These are phyloP conservation scores for Drosophila malerkotliana DNA, from an alignment of 1,140 invertebrate genomes.

Conservation along the genomic window DNA sequence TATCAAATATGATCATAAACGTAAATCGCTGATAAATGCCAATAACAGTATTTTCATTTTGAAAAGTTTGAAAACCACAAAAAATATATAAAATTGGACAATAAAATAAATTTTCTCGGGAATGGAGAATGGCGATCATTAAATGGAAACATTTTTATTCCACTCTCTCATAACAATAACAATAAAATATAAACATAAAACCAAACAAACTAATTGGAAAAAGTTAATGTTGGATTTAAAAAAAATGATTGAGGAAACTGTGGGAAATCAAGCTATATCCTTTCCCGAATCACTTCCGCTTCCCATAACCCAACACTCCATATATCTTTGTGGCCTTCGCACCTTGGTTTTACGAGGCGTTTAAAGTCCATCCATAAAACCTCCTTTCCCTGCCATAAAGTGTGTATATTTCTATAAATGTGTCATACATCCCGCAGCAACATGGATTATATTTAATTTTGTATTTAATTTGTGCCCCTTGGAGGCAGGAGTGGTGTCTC, in stretches of 20 bases:
- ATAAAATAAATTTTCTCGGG: slow-evolving; percentile 23
- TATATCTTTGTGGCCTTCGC: slow-evolving; percentile 30
- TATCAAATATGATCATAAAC: slow-evolving; percentile 67
- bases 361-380: slow-evolving; percentile 45
- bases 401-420: slow-evolving; percentile 36
- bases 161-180: background rate
- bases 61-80: slow-evolving; percentile 23
- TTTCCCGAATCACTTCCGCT: slow-evolving; percentile 13
- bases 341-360: slow-evolving; percentile 41
- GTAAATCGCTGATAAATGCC: slow-evolving; percentile 59
- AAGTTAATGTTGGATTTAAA: background rate
- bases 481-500: slow-evolving; percentile 21
- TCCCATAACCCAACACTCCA: slow-evolving; percentile 26
- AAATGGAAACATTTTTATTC: slow-evolving; percentile 16
- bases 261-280: background rate
- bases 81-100: background rate
- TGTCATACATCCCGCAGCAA: slow-evolving; percentile 43
- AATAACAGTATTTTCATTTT: slow-evolving; percentile 44
- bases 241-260: background rate
- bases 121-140: slow-evolving; percentile 12
- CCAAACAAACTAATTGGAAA: slow-evolving; percentile 6
- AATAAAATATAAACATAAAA: slow-evolving; percentile 6
- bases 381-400: slow-evolving; percentile 2
- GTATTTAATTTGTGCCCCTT: slow-evolving; percentile 49
- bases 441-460: slow-evolving; percentile 25